Evolutionary conservation across 2,888 invertebrate species (phyloP).

Genomic region (Spilarctia lutea): DNA sequence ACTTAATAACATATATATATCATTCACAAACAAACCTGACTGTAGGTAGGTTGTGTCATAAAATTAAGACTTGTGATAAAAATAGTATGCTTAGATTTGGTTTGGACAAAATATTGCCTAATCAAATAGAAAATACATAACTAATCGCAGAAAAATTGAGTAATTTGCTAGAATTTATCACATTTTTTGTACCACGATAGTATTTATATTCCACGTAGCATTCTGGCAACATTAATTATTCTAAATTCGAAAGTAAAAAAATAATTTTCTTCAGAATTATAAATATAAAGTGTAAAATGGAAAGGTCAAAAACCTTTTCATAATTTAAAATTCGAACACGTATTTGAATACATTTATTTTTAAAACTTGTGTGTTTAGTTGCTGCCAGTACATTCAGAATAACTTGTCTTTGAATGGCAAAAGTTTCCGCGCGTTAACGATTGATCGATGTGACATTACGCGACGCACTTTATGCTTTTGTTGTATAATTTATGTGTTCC

Average conservation of each 20-base stretch:
- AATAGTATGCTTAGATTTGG: background rate
- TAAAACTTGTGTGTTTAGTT: conserved; percentile 1
- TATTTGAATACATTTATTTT: background rate
- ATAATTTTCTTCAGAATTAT: background rate
- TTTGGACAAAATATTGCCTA: background rate
- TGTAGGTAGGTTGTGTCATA: background rate
- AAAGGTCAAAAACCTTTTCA: background rate
- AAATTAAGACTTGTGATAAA: background rate
- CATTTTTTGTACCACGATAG: background rate
- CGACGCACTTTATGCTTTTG: conserved; percentile 38
- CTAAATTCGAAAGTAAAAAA: background rate
- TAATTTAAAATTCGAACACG: conserved; percentile 1
- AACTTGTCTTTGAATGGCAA: conserved; percentile 47
- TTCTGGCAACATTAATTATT: background rate
- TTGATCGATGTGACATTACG: conserved; percentile 62
- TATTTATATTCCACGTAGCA: background rate
- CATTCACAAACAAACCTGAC: background rate
- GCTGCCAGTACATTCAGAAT: conserved; percentile 45
- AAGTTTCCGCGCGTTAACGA: conserved; percentile 49
- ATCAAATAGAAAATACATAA: background rate
- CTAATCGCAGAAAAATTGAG: background rate
- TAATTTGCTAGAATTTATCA: background rate
- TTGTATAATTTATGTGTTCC: conserved; percentile 50
- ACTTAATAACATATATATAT: background rate
- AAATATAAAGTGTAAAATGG: background rate